Evolutionary conservation across 2,797 vertebrate genomes (phyloP).

Genomic region (Benthosema pterotum): DNA sequence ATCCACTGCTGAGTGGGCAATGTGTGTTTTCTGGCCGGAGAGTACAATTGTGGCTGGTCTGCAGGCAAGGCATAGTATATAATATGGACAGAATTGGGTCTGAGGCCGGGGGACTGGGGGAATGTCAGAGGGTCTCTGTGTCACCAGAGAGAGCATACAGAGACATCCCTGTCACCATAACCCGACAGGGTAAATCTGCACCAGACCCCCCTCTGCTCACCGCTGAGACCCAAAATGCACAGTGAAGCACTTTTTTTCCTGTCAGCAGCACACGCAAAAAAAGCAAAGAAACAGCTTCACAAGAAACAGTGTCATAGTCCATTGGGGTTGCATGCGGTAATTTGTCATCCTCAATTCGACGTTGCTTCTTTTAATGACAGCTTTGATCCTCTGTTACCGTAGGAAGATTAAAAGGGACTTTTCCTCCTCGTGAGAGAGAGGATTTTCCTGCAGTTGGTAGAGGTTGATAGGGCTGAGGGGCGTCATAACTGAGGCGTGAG

Average conservation of each 20-base stretch:
- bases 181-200: background rate
- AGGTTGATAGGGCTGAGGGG: constrained; percentile 35
- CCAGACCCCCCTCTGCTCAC: background rate
- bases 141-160: constrained; percentile 11
- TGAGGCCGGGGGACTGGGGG: constrained; percentile 45
- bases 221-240: background rate
- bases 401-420: constrained; percentile 55
- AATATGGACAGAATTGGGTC: constrained; percentile 60
- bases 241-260: background rate
- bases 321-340: constrained; percentile 14
- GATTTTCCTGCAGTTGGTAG: constrained; percentile 44
- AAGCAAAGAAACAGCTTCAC: background rate
- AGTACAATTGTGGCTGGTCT: constrained; percentile 39
- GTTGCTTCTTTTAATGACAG: constrained; percentile 34
- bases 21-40: constrained; percentile 23
- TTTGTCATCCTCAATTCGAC: constrained; percentile 13
- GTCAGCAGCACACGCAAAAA: background rate
- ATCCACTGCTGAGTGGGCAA: constrained; percentile 6
- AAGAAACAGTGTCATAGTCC: too few species aligned
- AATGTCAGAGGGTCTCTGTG: constrained; percentile 42
- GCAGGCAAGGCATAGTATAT: constrained; percentile 26
- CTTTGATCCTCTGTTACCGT: constrained; percentile 1
- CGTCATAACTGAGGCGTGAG: constrained; percentile 54
- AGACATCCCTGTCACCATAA: constrained; percentile 10
- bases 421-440: constrained; percentile 14